These are phyloP conservation scores for Plectus sambesii DNA, from an alignment of 1,140 invertebrate species.

Conservation along the genomic window DNA sequence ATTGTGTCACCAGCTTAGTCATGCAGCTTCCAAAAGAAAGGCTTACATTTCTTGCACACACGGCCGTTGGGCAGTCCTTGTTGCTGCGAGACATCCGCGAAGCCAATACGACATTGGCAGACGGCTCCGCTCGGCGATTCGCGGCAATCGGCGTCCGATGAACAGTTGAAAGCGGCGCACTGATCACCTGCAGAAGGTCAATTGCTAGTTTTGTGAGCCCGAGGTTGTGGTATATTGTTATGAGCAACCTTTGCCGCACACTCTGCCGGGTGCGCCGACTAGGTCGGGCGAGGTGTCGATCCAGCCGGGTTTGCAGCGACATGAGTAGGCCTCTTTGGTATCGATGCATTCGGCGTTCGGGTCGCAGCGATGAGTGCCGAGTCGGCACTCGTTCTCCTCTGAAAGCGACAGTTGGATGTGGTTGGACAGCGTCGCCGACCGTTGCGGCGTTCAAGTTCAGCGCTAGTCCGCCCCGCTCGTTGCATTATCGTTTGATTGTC, in stretches of 20 bases:
- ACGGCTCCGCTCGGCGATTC: conserved; percentile 33
- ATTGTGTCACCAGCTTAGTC: too few species aligned
- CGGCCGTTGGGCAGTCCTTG: conserved; percentile 36
- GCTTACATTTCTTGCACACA: conserved; percentile 36
- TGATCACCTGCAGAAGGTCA: conserved; percentile 27
- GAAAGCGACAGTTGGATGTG: too few species aligned
- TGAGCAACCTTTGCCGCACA: conserved; percentile 33
- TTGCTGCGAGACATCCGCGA: conserved; percentile 37
- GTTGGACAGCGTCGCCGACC: too few species aligned
- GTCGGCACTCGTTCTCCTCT: conserved; percentile 40
- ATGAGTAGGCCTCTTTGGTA: conserved; percentile 43
- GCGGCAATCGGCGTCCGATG: conserved; percentile 42
- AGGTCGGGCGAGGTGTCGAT: conserved; percentile 36
- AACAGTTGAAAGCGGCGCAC: conserved; percentile 36
- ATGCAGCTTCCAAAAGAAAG: too few species aligned
- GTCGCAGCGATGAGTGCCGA: conserved; percentile 45
- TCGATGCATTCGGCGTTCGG: conserved; percentile 46
- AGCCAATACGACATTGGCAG: conserved; percentile 34
- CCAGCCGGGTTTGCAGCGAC: conserved; percentile 46
- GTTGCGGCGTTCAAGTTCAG: too few species aligned
- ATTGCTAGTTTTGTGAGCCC: conserved; percentile 5
- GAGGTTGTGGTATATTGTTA: too few species aligned
- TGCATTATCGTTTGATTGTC: too few species aligned
- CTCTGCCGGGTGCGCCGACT: conserved; percentile 35
- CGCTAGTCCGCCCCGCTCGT: too few species aligned